phyloP scores from a whole-genome alignment of 2,888 invertebrate genomes.

The Orthosia gothica region DNA sequence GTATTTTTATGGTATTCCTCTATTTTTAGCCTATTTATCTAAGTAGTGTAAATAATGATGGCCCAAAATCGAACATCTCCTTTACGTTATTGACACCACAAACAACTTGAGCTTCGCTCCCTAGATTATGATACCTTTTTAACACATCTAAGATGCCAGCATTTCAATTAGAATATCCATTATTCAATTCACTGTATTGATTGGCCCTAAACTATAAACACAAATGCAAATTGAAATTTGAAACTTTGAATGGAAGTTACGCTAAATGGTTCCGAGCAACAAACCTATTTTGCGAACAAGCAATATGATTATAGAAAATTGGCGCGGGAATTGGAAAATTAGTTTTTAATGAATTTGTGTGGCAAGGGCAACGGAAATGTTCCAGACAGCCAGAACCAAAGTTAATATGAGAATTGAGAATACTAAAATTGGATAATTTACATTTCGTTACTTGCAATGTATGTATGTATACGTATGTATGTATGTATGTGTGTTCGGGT shows the following conservation, averaged over 20 bases:
- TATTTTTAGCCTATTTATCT: too few species aligned
- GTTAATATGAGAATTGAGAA: not conserved
- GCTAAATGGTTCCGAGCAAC: constrained; percentile 32
- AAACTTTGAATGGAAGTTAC: constrained; percentile 35
- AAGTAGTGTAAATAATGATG: too few species aligned
- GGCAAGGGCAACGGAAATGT: constrained; percentile 24
- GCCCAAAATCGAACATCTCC: too few species aligned
- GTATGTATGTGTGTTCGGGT: too few species aligned
- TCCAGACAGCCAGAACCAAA: constrained; percentile 10
- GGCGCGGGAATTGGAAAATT: constrained; percentile 49
- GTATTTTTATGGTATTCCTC: too few species aligned
- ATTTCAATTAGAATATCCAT: not conserved
- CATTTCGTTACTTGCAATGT: not conserved
- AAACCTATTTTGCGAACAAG: constrained; percentile 46
- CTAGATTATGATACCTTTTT: not conserved
- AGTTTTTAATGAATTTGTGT: constrained; percentile 51
- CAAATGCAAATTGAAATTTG: constrained; percentile 20
- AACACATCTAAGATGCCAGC: not conserved
- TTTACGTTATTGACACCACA: not conserved
- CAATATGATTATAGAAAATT: constrained; percentile 55
- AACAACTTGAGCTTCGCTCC: not conserved
- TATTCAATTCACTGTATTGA: not conserved
- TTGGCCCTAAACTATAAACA: constrained; percentile 4
- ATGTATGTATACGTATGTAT: too few species aligned
- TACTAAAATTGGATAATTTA: not conserved